Evolutionary conservation across 2,797 vertebrate genomes (phyloP), one percentile per base, ranked within the genome.

Genomic region (Liasis olivaceus): DNA sequence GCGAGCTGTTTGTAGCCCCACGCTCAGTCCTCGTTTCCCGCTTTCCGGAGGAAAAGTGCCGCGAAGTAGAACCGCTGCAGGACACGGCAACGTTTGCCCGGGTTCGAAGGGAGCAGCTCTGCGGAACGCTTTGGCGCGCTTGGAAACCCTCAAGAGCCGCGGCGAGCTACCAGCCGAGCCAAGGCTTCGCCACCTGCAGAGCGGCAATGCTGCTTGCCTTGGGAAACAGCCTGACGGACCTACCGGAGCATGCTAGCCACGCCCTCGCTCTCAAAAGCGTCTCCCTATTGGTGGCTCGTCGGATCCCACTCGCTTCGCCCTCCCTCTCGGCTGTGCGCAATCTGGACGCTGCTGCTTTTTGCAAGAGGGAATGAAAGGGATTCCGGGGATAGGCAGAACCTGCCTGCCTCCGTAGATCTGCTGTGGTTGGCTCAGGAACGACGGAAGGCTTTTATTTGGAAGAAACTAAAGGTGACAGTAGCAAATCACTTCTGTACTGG

Each of bases 191-290:
- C 95, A 95, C 77, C 87, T 63, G 93, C 95, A 72, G 62, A 64
- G 91, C 93, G 13, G 87, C 97, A 96, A 96, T 96, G 69, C 96
- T 95, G 96, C 91, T 31, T 13, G 47, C n/a, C 64, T 87, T 6
- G 89, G 77, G 91, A 92, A 93, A 1, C 58, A 26, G 91, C 66
- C 96, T 95, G 77, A 93, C 94, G 88, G 93, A 95, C 94, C 87
- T 94, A 93, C 85, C 91, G 64, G 7, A 63, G 89, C 85, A 0
- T 31, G 3, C 4, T 17, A 11, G 91, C 93, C 12, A 92, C 15
- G 60, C 92, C 62, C n/a, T 28, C 14, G 88, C 26, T 93, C 93
- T 28, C 87, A 5, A 24, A n/a, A 36, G 72, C 0, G 85, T 1
- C n/a, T n/a, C 91, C 90, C 89, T 1, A 89, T 96, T 96, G 96